Evolutionary conservation across 1,140 invertebrate genomes (phyloP), one percentile per base, ranked within the genome.

Genomic region (Pantala flavescens): DNA sequence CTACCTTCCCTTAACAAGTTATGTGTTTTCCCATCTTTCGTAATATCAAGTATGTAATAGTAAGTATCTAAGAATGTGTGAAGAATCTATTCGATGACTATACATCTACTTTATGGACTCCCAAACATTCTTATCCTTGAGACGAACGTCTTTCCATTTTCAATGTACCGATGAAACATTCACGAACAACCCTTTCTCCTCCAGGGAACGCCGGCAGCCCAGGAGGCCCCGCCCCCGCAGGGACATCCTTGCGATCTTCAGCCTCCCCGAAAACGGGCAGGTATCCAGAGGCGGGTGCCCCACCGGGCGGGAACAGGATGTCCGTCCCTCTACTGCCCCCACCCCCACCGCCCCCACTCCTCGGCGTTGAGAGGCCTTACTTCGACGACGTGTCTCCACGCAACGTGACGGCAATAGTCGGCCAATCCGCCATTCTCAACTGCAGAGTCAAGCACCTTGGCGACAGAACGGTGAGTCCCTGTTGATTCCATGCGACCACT

Each of bases 371-470:
- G 78, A 86, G 88, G 78, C 93, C 94, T 1, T 93, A 91, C 80
- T 95, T 96, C 80, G 93, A 95, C 80, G 91, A 93, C 79, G 88
- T 93, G 76, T 90, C 89, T 7, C 88, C 90, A 0, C 84, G 90
- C 77, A 95, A 95, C 83, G 88, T 95, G 73, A 93, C 93, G 0
- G 88, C 91, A 0, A 90, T 93, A 43, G 91, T 94, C 7, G 93
- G 93, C 3, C 92, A 95, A 82, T 89, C 91, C 7, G 90, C 91
- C 7, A 84, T 92, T 77, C 86, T 96, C 75, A 89, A 89, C 80
- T 95, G 93, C 82, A 86, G 91, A 74, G 93, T 94, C 23, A 93
- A 93, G 80, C 90, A 94, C 84, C 91, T 92, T 74, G 93, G 92
- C 5, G 92, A 95, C 79, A 87, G 93, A 84, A 94, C 93, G 83